phyloP scores from a whole-genome alignment of 2,113 vertebrate species.

The Serinus canaria region DNA sequence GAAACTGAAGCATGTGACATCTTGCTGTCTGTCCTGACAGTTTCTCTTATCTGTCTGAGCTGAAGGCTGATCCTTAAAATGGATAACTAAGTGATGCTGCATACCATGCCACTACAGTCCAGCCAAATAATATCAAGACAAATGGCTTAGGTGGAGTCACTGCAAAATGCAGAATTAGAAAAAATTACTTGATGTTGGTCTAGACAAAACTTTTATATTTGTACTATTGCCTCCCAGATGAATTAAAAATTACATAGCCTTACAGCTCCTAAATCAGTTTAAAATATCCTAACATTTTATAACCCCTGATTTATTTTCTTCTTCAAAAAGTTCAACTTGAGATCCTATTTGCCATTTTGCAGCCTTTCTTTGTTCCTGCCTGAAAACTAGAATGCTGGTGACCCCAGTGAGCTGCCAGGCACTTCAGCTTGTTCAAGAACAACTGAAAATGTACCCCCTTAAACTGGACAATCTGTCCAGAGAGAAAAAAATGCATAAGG shows the following conservation, averaged over 20 bases:
- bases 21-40: conserved; percentile 9
- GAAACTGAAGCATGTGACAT: conserved; percentile 27
- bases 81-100: background rate
- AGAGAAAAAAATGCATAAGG: background rate
- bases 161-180: conserved; percentile 14
- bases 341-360: background rate
- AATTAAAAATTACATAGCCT: background rate
- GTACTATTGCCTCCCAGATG: background rate
- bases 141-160: conserved; percentile 14
- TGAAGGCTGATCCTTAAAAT: conserved; percentile 19
- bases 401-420: background rate
- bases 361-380: background rate
- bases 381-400: background rate
- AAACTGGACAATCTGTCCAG: background rate
- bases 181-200: background rate
- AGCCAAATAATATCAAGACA: background rate
- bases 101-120: background rate
- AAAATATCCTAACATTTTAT: background rate
- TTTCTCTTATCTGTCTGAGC: conserved; percentile 22
- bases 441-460: background rate
- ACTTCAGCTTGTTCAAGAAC: background rate
- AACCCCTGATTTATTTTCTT: background rate
- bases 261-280: background rate
- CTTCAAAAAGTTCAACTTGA: background rate
- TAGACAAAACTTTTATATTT: background rate